These are phyloP conservation scores for Callopanchax toddi DNA, from an alignment of 2,113 vertebrate species.

Conservation along the genomic window DNA sequence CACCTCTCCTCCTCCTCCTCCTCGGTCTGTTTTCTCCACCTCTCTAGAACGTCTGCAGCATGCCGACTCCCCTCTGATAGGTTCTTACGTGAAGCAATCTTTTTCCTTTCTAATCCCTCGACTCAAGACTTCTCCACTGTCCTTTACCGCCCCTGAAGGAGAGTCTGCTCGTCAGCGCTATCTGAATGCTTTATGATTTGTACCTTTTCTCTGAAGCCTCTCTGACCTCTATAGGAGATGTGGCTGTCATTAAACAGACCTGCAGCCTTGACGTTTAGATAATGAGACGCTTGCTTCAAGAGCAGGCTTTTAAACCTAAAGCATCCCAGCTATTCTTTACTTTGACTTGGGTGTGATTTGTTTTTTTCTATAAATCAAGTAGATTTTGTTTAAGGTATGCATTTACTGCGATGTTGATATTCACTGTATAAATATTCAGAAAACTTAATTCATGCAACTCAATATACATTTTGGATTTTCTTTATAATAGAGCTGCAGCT, in stretches of 20 bases:
- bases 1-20: background rate
- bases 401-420: too few species aligned
- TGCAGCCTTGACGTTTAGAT: slow-evolving; percentile 2
- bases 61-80: slow-evolving; percentile 37
- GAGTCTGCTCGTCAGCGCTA: slow-evolving; percentile 56
- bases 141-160: slow-evolving; percentile 56
- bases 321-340: background rate
- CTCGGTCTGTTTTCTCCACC: slow-evolving; percentile 22
- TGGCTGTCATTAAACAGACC: slow-evolving; percentile 14
- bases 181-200: slow-evolving; percentile 58
- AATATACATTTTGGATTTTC: too few species aligned
- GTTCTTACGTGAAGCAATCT: slow-evolving; percentile 40
- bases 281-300: background rate
- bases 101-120: slow-evolving; percentile 46
- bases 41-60: slow-evolving; percentile 35
- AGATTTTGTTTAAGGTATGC: too few species aligned
- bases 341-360: background rate
- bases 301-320: background rate
- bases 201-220: slow-evolving; percentile 8
- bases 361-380: too few species aligned
- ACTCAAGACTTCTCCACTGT: slow-evolving; percentile 26
- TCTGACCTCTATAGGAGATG: slow-evolving; percentile 27
- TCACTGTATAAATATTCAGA: too few species aligned
- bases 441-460: too few species aligned
- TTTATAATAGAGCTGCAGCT: too few species aligned